These are phyloP conservation scores for Phyto melanocephala DNA, from an alignment of 2,888 invertebrate species.

Conservation along the genomic window DNA sequence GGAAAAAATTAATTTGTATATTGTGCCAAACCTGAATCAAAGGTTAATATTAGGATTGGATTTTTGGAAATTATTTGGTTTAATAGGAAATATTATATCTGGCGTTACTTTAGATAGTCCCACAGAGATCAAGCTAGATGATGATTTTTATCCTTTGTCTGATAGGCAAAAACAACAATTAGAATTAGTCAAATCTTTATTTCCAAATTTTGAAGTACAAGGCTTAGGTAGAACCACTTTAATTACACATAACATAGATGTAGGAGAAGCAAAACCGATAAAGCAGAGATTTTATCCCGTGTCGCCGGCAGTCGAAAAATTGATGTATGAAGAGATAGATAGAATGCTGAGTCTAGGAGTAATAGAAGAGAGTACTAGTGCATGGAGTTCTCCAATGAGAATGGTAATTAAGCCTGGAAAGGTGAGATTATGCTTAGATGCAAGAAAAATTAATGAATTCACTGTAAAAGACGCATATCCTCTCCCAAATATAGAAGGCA, in stretches of 20 bases:
- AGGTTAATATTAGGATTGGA: conserved; percentile 13
- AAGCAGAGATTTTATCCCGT: conserved; percentile 58
- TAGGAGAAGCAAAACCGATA: conserved; percentile 48
- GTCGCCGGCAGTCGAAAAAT: too few species aligned
- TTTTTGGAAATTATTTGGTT: conserved; percentile 3
- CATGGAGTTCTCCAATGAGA: conserved; percentile 39
- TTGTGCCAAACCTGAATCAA: background rate
- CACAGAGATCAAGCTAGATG: background rate
- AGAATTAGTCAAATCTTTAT: background rate
- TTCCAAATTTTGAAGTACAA: conserved; percentile 10
- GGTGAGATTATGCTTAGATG: too few species aligned
- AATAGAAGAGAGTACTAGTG: conserved; percentile 66
- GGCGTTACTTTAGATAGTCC: background rate
- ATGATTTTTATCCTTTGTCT: background rate
- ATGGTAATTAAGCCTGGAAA: too few species aligned
- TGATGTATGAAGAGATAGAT: background rate
- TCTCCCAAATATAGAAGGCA: too few species aligned
- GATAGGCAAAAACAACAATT: background rate
- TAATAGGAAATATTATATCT: background rate
- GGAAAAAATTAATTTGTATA: background rate
- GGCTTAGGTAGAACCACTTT: conserved; percentile 55
- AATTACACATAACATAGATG: conserved; percentile 55
- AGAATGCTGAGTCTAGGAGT: conserved; percentile 58
- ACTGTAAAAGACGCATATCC: too few species aligned
- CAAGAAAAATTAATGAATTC: too few species aligned